Evolutionary conservation across 2,113 vertebrate species (phyloP), one percentile per base, ranked within the genome.

Genomic region (Aphelocoma coerulescens): DNA sequence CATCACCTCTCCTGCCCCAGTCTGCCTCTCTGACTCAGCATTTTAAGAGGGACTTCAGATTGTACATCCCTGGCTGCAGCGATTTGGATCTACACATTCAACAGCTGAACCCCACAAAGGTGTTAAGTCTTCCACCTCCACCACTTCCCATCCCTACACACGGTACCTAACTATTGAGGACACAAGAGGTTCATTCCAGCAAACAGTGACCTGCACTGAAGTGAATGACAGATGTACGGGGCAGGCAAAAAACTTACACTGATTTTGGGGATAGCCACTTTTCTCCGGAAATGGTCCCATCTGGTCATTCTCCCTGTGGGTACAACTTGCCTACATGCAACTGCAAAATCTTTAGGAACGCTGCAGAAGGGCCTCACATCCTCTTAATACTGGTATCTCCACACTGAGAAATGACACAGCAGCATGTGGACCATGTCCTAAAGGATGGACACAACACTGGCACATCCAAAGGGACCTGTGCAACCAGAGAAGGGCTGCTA

Each of bases 181-280:
- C 3, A 17, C 15, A 46, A 61, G 44, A 73, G 13, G 39, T 4
- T 13, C 2, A 11, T 30, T 44, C 35, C 61, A 78, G 48, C 48
- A 72, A 69, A 44, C 5, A 6, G 5, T 7, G 19, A 28, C 28
- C 21, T 51, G 28, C 73, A 44, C 2, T 39, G 27, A 71, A 46
- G 33, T 11, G 27, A 83, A 19, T 2, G 1, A 41, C 0, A 82
- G 11, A 66, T 4, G 1, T 20, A 66, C 7, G 24, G 0, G 1
- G 12, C 10, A 52, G 13, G 23, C 17, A 67, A 72, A 85, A 90
- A 77, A 41, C 8, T 9, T 22, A 35, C 17, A 18, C 8, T 33
- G 27, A 37, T 52, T 66, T 46, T 12, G 44, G 43, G 32, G 22
- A 72, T 41, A 54, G 7, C 24, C 27, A 13, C 39, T 54, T 5